These are phyloP conservation scores for Hyppa rectilinea DNA, from an alignment of 2,888 invertebrate species.

Conservation along the genomic window DNA sequence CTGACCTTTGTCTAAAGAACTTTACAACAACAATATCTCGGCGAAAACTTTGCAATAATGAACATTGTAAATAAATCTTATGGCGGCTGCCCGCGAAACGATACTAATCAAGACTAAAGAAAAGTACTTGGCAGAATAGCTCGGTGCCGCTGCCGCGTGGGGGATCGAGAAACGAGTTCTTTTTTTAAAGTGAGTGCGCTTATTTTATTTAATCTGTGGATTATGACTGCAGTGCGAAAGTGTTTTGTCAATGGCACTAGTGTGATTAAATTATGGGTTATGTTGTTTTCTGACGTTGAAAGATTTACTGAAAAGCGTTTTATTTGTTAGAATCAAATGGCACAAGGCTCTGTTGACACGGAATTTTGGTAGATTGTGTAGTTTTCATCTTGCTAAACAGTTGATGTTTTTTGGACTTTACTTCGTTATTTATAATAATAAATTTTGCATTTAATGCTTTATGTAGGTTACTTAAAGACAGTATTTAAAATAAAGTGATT, in stretches of 20 bases:
- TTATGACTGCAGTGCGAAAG: conserved; percentile 23
- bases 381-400: background rate
- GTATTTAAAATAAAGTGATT: background rate
- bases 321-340: background rate
- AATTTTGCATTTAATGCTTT: background rate
- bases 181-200: conserved; percentile 28
- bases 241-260: conserved; percentile 25
- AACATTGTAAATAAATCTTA: conserved; percentile 67
- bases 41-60: conserved; percentile 62
- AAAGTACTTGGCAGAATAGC: conserved; percentile 64
- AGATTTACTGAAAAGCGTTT: background rate
- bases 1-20: conserved; percentile 62
- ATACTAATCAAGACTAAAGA: conserved; percentile 67
- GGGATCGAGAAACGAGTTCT: conserved; percentile 38
- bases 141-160: conserved; percentile 31
- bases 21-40: conserved; percentile 63
- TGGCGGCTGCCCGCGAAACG: conserved; percentile 63
- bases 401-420: background rate
- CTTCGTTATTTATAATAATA: background rate
- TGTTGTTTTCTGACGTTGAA: background rate
- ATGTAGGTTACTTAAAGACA: background rate
- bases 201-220: conserved; percentile 50
- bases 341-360: background rate
- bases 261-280: background rate
- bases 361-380: background rate